A percentile compares a stretch with the other conserved stretches of the same genome.
phyloP scores from a whole-genome alignment of 2,888 invertebrate species.

The Troilus luridus region DNA sequence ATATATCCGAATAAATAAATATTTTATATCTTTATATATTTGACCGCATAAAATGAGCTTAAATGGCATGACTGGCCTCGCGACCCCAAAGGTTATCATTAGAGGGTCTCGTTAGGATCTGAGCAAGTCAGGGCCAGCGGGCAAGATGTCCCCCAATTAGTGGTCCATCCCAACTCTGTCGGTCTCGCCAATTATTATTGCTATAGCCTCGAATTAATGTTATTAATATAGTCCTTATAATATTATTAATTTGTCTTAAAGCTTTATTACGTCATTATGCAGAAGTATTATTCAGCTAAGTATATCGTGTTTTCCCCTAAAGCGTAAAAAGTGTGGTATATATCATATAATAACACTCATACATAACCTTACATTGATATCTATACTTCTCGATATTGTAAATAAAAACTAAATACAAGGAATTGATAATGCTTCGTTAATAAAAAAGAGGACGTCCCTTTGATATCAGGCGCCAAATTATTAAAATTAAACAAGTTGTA shows the following conservation, averaged over 20 bases:
- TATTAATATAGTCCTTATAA: neutral
- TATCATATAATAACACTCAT: too few species aligned
- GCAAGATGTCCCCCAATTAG: constrained; percentile 28
- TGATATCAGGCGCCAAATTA: too few species aligned
- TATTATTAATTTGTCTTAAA: neutral
- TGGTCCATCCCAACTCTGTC: neutral
- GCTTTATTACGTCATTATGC: neutral
- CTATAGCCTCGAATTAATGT: neutral
- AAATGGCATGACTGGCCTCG: neutral
- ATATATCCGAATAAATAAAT: neutral
- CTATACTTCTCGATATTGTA: too few species aligned
- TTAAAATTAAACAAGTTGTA: too few species aligned
- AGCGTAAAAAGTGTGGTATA: too few species aligned
- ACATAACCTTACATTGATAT: too few species aligned
- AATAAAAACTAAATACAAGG: too few species aligned
- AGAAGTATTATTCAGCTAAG: neutral
- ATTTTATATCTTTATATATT: neutral
- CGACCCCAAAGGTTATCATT: neutral
- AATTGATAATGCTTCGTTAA: too few species aligned
- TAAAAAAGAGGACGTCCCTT: too few species aligned
- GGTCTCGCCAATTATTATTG: neutral
- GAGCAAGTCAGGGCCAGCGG: neutral
- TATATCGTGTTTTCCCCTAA: too few species aligned
- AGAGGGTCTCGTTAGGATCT: constrained; percentile 19
- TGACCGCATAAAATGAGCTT: neutral